Percentiles rank a stretch among this genome's conserved stretches.
These are phyloP conservation scores for Drosophila rellima DNA, from an alignment of 2,888 invertebrate genomes.

Conservation along the genomic window DNA sequence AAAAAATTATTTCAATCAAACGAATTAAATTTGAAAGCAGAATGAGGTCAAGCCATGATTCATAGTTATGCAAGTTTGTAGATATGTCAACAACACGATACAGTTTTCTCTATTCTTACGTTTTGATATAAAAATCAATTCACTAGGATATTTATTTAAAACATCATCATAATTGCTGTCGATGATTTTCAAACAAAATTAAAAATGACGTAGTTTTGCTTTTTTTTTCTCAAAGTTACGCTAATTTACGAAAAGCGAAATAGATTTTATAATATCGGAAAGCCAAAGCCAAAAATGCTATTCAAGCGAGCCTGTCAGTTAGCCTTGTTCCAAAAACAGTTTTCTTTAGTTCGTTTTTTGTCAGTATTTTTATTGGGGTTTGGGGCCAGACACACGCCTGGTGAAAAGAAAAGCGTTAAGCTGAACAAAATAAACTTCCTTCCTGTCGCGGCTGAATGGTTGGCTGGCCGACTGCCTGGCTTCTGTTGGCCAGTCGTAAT, in stretches of 20 bases:
- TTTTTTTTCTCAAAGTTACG: slow-evolving; percentile 7
- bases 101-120: too few relatives aligned
- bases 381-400: slow-evolving; percentile 50
- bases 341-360: slow-evolving; percentile 35
- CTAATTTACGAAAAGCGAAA: slow-evolving; percentile 3
- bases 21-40: too few relatives aligned
- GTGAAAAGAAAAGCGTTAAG: slow-evolving; percentile 70
- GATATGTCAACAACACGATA: too few relatives aligned
- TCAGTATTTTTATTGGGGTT: slow-evolving; percentile 17
- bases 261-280: slow-evolving; percentile 20
- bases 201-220: not conserved
- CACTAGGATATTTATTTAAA: not conserved
- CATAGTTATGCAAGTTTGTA: too few relatives aligned
- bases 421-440: slow-evolving; percentile 79
- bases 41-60: too few relatives aligned
- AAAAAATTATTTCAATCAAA: too few relatives aligned
- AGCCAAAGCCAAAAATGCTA: slow-evolving; percentile 31
- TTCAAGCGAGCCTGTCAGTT: slow-evolving; percentile 31
- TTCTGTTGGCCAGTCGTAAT: slow-evolving; percentile 46
- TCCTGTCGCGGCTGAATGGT: slow-evolving; percentile 55
- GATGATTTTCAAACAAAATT: slow-evolving; percentile 11
- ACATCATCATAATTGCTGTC: not conserved
- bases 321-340: slow-evolving; percentile 39
- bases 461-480: slow-evolving; percentile 22
- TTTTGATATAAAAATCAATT: not conserved